These are phyloP conservation scores for Nymphalis polychloros DNA, from an alignment of 2,888 invertebrate species.

Conservation along the genomic window DNA sequence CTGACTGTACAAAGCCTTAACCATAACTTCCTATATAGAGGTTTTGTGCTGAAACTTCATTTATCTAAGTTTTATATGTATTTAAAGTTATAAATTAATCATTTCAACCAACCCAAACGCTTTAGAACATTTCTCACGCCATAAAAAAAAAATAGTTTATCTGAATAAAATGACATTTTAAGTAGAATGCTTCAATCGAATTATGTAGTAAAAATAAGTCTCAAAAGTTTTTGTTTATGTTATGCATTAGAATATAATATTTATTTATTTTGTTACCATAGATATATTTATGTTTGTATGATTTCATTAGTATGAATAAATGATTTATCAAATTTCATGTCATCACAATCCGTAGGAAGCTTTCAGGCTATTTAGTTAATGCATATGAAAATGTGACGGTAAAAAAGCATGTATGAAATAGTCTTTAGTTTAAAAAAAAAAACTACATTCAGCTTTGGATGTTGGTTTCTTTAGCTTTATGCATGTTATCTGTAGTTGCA, in stretches of 20 bases:
- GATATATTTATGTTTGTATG: conserved; percentile 44
- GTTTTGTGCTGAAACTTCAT: no score
- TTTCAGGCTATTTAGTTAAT: conserved; percentile 63
- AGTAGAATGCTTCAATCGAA: background rate
- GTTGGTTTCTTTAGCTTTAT: conserved; percentile 53
- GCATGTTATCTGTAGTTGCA: conserved; percentile 40
- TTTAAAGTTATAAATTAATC: no score
- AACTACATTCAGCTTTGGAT: conserved; percentile 47
- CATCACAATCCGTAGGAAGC: conserved; percentile 78
- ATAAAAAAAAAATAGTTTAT: no score
- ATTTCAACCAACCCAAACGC: background rate
- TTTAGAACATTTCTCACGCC: no score
- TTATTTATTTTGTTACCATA: conserved; percentile 44
- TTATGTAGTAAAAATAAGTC: conserved; percentile 2
- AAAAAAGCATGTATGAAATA: conserved; percentile 77
- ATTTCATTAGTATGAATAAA: conserved; percentile 57
- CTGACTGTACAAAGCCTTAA: no score
- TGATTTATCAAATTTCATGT: conserved; percentile 46
- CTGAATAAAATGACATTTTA: background rate
- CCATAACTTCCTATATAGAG: no score
- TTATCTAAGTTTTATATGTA: no score
- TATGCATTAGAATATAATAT: conserved; percentile 38
- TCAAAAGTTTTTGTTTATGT: conserved; percentile 16
- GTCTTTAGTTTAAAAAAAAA: no score
- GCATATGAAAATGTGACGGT: conserved; percentile 25